Evolutionary conservation across 1,140 invertebrate species (phyloP), one percentile per base, ranked within the genome.

Genomic region (Phocides pigmalion): DNA sequence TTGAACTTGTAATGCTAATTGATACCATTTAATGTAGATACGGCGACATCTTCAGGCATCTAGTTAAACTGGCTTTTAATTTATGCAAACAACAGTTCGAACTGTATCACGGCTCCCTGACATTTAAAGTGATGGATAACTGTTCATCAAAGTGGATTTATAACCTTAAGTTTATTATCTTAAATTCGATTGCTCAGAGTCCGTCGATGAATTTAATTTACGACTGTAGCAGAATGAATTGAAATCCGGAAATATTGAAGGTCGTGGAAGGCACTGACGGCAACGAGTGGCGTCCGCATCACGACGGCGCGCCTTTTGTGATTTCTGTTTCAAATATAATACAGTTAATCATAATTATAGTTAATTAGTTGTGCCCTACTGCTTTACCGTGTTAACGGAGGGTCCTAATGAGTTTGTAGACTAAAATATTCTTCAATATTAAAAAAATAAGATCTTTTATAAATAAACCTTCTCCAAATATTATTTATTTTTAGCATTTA

Each of bases 61-160:
- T 12, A 11, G 35, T 53, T 17, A 22, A 15, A 53, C 50, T 37
- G 35, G 50, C 49, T 37, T 19, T 39, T 53, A 53, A 53, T 53
- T 53, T 39, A 53, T 53, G 17, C 17, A 37, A 53, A 53, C 32
- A 25, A 53, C 49, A 5, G 15, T n/a, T 15, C 16, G 15, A 53
- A 20, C 49, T 12, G 49, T 53, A 39, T 20, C 32, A 35, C 6
- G 25, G 50, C 50, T 49, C 49, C 47, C 28, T 53, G 50, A 53
- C 50, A 53, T 53, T 53, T 53, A 17, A 9, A 39, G 9, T 53
- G 50, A 53, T 11, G 28, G 37, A 19, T 51, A 39, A 53, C 50
- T 20, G 50, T 53, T 20, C 3, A 32, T 32, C 50, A 3, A 19
- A 14, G 2, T 25, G 5, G 46, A 49, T 49, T 49, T 28, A 49